Evolutionary conservation across 2,113 vertebrate genomes (phyloP), one percentile per base, ranked within the genome.

Genomic region (Balaenoptera acutorostrata): DNA sequence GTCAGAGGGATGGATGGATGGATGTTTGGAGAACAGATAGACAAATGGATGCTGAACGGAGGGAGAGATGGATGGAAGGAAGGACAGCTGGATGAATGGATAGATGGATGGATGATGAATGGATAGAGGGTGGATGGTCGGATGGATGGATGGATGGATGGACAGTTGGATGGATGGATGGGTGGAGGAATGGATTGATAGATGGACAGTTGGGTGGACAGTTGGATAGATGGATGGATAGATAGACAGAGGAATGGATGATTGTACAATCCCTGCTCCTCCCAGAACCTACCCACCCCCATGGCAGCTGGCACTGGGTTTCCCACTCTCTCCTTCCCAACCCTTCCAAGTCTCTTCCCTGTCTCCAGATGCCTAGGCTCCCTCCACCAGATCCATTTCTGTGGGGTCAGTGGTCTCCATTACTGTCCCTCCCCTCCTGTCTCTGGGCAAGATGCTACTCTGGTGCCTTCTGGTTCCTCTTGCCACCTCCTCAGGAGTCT

Each of bases 1-100:
- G 49, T 27, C 4, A 27, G 41, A 88, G 33, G 44, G 9, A 44
- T n/a, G 39, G 49, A 14, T 6, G 18, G 69, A 41, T 36, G 61
- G 10, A 17, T 29, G n/a, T 5, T 8, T 52, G 83, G 15, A 15
- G 21, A 4, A 39, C 21, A 0, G 17, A 13, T 1, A 3, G 29
- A 9, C 57, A 33, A 36, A 4, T 49, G 31, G 8, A 23, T 78
- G 33, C 6, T 27, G 15, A 31, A 8, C 31, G 2, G 11, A 10
- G 2, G 12, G 27, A 41, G 31, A 29, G 29, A 18, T 8, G 9
- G 11, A 33, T n/a, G 9, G 23, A 27, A 15, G 39, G 9, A 17
- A 25, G 2, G 57, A 33, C 20, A 9, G 31, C 71, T 36, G 36
- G 13, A 25, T 66, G 44, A 6, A 20, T 12, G 23, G 15, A 66